A percentile compares a stretch with the other conserved stretches of the same genome.
phyloP scores from a whole-genome alignment of 2,888 invertebrate genomes.

The Eupelmus urozonus region DNA sequence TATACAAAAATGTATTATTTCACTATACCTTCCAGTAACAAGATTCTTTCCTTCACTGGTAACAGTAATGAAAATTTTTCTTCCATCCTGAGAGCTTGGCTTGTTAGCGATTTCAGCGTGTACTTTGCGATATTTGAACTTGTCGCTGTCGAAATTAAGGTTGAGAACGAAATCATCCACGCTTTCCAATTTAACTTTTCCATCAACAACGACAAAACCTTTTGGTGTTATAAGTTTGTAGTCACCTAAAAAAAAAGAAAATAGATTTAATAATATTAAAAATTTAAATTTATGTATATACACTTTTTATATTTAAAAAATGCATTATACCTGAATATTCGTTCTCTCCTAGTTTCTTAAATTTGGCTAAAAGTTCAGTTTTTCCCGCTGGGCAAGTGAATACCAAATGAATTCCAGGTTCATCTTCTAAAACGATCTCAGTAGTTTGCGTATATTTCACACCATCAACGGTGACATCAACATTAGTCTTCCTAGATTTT shows the following conservation, averaged over 20 bases:
- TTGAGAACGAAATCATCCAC: constrained; percentile 84
- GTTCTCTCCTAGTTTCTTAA: constrained; percentile 79
- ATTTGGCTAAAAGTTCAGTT: constrained; percentile 76
- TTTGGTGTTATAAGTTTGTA: constrained; percentile 72
- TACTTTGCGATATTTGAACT: constrained; percentile 83
- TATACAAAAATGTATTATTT: neutral
- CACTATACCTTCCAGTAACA: constrained; percentile 84
- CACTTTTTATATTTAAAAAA: constrained; percentile 31
- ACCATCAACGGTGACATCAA: constrained; percentile 80
- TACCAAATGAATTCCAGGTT: constrained; percentile 77
- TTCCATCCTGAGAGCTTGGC: constrained; percentile 80
- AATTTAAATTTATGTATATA: constrained; percentile 1
- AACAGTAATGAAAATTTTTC: constrained; percentile 82
- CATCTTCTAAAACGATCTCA: constrained; percentile 79
- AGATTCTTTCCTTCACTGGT: constrained; percentile 83
- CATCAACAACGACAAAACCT: constrained; percentile 78
- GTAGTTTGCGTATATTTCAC: constrained; percentile 80
- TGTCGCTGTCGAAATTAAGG: constrained; percentile 82
- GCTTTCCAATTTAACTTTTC: constrained; percentile 78
- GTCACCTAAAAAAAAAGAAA: constrained; percentile 68
- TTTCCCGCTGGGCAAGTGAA: constrained; percentile 79
- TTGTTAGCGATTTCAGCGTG: constrained; percentile 83
- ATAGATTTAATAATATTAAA: constrained; percentile 23
- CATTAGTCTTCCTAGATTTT: constrained; percentile 70
- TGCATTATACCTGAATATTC: constrained; percentile 78